Conservation (phyloP, 1,140 invertebrate genomes). For the Grapholita molesta region DNA sequence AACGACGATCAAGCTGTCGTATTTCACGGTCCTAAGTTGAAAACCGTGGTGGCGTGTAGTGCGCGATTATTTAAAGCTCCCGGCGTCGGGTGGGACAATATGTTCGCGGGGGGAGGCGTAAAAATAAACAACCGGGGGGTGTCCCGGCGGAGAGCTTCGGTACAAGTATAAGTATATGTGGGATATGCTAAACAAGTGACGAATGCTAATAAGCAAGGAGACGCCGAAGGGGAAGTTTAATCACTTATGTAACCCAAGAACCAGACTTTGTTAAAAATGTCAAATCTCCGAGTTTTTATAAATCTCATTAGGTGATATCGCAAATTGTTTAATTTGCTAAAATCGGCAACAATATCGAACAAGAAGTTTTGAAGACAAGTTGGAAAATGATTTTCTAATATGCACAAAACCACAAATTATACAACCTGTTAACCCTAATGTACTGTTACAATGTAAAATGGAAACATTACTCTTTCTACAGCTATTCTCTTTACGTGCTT, state of each 20-base stretch:
- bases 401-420: no score
- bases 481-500: no score
- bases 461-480: no score
- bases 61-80: neutral
- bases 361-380: no score
- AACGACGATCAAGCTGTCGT: neutral
- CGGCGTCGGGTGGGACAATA: constrained; percentile 1
- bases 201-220: neutral
- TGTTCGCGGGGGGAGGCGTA: constrained; percentile 6
- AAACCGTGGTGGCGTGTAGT: neutral
- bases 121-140: constrained; percentile 3
- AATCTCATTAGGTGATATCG: no score
- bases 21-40: neutral
- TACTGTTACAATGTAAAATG: no score
- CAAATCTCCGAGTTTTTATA: no score
- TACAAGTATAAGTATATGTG: neutral
- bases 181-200: neutral
- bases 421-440: no score
- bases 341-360: no score
- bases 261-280: neutral
- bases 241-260: neutral
- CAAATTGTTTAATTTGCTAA: no score
- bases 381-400: no score
- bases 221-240: neutral
- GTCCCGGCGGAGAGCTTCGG: neutral